phyloP scores from a whole-genome alignment of 2,888 invertebrate genomes.

The Eilema caniola region DNA sequence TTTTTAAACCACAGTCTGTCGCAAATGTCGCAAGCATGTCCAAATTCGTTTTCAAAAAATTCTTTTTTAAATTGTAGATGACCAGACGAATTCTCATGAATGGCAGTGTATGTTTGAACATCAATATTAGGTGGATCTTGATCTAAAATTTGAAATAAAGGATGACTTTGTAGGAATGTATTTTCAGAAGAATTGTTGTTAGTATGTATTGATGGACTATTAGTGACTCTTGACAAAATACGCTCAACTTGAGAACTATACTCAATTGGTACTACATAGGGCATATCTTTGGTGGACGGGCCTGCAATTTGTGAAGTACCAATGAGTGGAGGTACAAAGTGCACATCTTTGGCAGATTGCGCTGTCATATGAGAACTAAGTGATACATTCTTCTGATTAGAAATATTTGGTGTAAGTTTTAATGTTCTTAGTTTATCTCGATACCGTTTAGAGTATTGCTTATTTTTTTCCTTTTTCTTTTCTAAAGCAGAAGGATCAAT shows the following conservation, averaged over 20 bases:
- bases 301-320: slow-evolving; percentile 3
- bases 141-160: slow-evolving; percentile 13
- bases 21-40: slow-evolving; percentile 41
- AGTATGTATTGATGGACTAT: slow-evolving; percentile 5
- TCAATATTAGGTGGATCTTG: slow-evolving; percentile 21
- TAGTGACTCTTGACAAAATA: not conserved
- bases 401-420: slow-evolving; percentile 18
- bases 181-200: slow-evolving; percentile 4
- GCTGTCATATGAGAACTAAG: not conserved
- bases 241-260: slow-evolving; percentile 7
- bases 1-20: slow-evolving; percentile 46
- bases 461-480: slow-evolving; percentile 21
- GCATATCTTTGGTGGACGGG: not conserved
- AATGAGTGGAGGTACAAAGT: slow-evolving; percentile 3
- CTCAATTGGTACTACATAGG: not conserved
- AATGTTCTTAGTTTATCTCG: slow-evolving; percentile 28
- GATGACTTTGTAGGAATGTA: slow-evolving; percentile 15
- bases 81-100: slow-evolving; percentile 23
- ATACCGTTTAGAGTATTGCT: slow-evolving; percentile 28
- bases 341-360: not conserved
- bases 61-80: slow-evolving; percentile 28
- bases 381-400: no score
- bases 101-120: no score
- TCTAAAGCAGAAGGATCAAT: not conserved
- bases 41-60: slow-evolving; percentile 33